phyloP scores from a whole-genome alignment of 2,888 invertebrate genomes.

The Cerastis rubricosa region DNA sequence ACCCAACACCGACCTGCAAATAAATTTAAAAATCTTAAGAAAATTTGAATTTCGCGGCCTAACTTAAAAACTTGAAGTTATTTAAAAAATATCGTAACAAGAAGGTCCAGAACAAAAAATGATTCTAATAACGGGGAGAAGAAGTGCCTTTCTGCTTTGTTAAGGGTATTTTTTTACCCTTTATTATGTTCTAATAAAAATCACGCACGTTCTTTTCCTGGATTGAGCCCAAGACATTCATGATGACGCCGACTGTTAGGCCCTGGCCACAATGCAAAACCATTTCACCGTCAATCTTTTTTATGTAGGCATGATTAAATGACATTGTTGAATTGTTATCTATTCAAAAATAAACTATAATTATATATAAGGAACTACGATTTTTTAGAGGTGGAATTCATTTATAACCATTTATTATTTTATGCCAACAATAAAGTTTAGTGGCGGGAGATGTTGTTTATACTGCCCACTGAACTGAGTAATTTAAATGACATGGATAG shows the following conservation, averaged over 20 bases:
- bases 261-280: too few species aligned
- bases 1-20: too few species aligned
- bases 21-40: too few species aligned
- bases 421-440: conserved; percentile 29
- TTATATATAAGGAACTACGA: too few species aligned
- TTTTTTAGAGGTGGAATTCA: not conserved
- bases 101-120: too few species aligned
- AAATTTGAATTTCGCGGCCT: too few species aligned
- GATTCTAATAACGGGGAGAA: too few species aligned
- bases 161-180: too few species aligned
- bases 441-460: conserved; percentile 53
- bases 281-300: not conserved
- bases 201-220: too few species aligned
- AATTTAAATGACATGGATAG: conserved; percentile 66
- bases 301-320: not conserved
- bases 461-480: conserved; percentile 69
- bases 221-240: not conserved
- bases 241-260: not conserved
- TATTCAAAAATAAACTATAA: not conserved
- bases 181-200: not conserved
- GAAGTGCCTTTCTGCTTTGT: too few species aligned
- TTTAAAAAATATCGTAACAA: too few species aligned
- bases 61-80: too few species aligned
- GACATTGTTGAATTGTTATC: not conserved
- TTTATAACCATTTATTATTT: conserved; percentile 6